Evolutionary conservation across 2,797 vertebrate species (phyloP), one percentile per base, ranked within the genome.

Genomic region (Ispidina lecontei): DNA sequence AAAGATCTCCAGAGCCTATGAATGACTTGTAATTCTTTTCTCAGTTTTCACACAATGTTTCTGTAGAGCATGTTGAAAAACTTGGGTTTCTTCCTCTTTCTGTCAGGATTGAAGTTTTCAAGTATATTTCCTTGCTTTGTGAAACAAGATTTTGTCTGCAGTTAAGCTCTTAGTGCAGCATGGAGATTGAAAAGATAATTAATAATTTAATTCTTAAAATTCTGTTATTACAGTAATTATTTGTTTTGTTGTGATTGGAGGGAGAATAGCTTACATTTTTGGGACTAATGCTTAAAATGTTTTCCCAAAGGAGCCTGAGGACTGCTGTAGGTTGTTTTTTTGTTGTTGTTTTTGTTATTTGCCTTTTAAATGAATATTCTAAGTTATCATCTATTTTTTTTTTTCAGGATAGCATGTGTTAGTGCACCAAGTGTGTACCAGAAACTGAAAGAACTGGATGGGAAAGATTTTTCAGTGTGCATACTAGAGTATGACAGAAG

Each of bases 361-460:
- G 46, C 22, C 54, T 68, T 87, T 83, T 63, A 37, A 65, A 41
- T 52, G 5, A 23, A 21, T 49, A 4, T 54, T 77, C 63, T 26
- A 16, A 59, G 21, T 54, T 35, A 2, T 6, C 91, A 4, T 75
- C 31, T 91, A 8, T 35, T 89, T 88, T 96, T 80, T 37, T 89
- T 88, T 96, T 80, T n/a, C 97, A 99, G 99, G 96, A 98, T 99
- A 64, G 99, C 99, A 0, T 99, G 99, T 56, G 55, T 99, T 90
- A 99, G 99, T 14, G 97, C 98, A 2, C 99, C 99, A 9, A 99
- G 98, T 6, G 98, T 99, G 52, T 99, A 99, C 97, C 99, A 99
- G 98, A 99, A 99, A 91, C 93, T 99, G 90, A 98, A 98, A 96
- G 98, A 98, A 85, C 96, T 96, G 13, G 89, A 91, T 54, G 93